Conservation (phyloP, 2,797 vertebrate species). For the Ataeniobius toweri region DNA sequence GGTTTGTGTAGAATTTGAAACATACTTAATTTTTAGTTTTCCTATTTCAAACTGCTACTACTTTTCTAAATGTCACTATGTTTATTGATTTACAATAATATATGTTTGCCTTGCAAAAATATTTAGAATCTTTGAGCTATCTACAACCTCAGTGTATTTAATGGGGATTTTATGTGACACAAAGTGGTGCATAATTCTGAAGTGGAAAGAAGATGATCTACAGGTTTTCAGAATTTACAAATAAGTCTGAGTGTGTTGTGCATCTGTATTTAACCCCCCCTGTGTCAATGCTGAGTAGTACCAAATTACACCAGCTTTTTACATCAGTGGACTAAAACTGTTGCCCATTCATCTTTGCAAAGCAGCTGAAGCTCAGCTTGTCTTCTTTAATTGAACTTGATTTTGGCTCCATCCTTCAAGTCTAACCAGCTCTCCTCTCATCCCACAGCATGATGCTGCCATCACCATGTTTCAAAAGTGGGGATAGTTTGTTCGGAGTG, state of each 20-base stretch:
- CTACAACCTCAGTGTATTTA: background rate
- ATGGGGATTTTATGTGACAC: background rate
- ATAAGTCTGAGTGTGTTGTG: background rate
- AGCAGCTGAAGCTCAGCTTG: too few species aligned
- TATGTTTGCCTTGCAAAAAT: background rate
- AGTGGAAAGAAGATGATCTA: background rate
- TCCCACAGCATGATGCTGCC: too few species aligned
- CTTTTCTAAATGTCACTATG: background rate
- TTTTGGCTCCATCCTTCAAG: too few species aligned
- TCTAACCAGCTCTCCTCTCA: too few species aligned
- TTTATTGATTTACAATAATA: background rate
- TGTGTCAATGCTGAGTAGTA: too few species aligned
- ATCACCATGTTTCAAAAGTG: too few species aligned
- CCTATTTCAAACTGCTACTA: background rate
- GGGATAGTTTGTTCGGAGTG: too few species aligned
- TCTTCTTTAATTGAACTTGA: too few species aligned
- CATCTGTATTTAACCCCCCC: background rate
- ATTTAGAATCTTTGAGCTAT: background rate
- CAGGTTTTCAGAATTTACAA: background rate
- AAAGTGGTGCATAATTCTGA: too few species aligned
- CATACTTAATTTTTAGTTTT: background rate
- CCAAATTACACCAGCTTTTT: too few species aligned
- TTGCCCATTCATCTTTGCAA: too few species aligned
- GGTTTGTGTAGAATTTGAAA: background rate
- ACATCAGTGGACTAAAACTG: too few species aligned